Conservation (phyloP, 1,140 invertebrate species). For the Drosophila santomea region DNA sequence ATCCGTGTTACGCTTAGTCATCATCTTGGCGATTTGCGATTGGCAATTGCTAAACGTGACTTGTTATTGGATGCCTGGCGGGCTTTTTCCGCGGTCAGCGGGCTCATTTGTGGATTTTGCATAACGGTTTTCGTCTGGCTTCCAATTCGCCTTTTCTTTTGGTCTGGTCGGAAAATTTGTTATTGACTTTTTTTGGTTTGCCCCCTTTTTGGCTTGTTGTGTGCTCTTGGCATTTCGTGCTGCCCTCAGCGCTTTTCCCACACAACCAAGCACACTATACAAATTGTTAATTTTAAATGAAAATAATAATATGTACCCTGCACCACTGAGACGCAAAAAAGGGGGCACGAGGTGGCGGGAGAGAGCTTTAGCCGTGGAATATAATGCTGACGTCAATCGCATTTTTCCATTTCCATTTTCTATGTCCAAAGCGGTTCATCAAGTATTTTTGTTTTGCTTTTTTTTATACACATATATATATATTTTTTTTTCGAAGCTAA, state of each 20-base stretch:
- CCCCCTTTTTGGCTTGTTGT: constrained; percentile 15
- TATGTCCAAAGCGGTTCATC: constrained; percentile 68
- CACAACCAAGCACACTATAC: constrained; percentile 46
- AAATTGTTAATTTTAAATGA: constrained; percentile 72
- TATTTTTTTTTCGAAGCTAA: constrained; percentile 27
- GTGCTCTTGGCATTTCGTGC: constrained; percentile 48
- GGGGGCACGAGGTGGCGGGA: constrained; percentile 1
- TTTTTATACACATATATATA: constrained; percentile 23
- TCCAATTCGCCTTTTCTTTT: constrained; percentile 42
- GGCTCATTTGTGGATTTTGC: constrained; percentile 56
- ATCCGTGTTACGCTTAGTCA: constrained; percentile 48
- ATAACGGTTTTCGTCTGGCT: constrained; percentile 64
- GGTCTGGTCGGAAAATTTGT: constrained; percentile 60
- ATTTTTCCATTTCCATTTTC: constrained; percentile 79
- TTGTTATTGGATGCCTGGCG: constrained; percentile 59
- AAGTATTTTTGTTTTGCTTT: constrained; percentile 63
- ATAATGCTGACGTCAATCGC: constrained; percentile 81
- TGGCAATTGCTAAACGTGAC: constrained; percentile 64
- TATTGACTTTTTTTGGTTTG: constrained; percentile 55
- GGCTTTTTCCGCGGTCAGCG: constrained; percentile 17
- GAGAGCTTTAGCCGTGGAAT: constrained; percentile 70
- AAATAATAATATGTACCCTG: constrained; percentile 53
- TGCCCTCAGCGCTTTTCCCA: constrained; percentile 61
- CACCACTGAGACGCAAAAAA: constrained; percentile 7
- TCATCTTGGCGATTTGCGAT: constrained; percentile 38